Conservation (phyloP, 2,888 invertebrate genomes). For the Actias luna region DNA sequence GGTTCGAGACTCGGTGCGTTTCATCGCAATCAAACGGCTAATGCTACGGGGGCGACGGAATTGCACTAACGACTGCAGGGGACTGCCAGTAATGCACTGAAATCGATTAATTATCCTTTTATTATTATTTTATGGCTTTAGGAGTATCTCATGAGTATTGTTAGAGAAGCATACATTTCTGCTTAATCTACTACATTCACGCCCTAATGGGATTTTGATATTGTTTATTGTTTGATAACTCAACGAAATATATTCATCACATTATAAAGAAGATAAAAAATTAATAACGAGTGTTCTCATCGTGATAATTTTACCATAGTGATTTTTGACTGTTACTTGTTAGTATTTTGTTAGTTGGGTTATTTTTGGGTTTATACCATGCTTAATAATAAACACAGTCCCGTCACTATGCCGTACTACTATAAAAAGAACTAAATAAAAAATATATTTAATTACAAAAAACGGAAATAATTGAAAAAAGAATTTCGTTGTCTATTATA, state of each 20-base stretch:
- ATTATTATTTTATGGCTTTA: slow-evolving; percentile 75
- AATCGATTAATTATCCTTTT: slow-evolving; percentile 80
- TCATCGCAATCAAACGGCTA: slow-evolving; percentile 66
- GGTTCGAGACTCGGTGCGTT: slow-evolving; percentile 39
- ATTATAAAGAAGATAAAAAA: background rate
- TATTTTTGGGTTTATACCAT: no score
- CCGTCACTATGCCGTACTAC: no score
- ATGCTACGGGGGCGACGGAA: slow-evolving; percentile 52
- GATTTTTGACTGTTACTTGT: no score
- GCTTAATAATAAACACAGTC: no score
- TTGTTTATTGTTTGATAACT: background rate
- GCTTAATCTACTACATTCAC: background rate
- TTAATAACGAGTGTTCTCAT: no score
- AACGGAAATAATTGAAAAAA: no score
- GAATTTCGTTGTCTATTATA: no score
- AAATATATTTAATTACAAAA: no score
- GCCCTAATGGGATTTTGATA: slow-evolving; percentile 8
- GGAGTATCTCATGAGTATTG: slow-evolving; percentile 13
- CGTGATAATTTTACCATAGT: no score
- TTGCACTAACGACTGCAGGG: slow-evolving; percentile 57
- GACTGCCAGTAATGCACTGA: slow-evolving; percentile 69
- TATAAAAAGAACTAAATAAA: no score
- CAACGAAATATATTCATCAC: background rate
- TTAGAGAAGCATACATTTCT: slow-evolving; percentile 14
- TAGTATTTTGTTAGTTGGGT: no score